Evolutionary conservation across 2,888 invertebrate species (phyloP).

Genomic region (Gonocerus acuteangulatus): DNA sequence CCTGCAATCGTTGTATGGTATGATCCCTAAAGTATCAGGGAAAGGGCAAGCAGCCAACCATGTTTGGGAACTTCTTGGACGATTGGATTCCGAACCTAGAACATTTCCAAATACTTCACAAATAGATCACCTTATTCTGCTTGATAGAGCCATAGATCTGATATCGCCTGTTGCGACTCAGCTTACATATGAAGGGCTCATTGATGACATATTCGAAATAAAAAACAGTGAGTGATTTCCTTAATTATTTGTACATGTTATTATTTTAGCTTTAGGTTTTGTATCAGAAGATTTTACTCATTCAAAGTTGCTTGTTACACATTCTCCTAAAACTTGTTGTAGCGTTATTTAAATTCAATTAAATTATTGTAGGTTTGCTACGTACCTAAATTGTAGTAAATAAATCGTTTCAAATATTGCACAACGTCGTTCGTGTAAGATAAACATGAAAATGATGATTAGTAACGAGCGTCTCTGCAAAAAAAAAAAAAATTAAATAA

Average conservation of each 20-base stretch:
- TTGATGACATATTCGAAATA: slow-evolving; percentile 90
- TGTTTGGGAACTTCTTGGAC: slow-evolving; percentile 78
- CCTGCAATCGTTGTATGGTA: slow-evolving; percentile 80
- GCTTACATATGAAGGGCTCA: slow-evolving; percentile 92
- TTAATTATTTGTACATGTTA: too few relatives aligned
- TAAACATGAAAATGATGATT: too few relatives aligned
- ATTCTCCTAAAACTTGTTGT: too few relatives aligned
- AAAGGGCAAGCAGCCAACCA: slow-evolving; percentile 82
- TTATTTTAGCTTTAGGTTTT: slow-evolving; percentile 11
- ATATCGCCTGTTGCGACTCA: slow-evolving; percentile 89
- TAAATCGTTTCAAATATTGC: too few relatives aligned
- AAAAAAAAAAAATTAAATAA: too few relatives aligned
- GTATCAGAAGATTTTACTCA: too few relatives aligned
- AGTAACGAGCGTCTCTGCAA: too few relatives aligned
- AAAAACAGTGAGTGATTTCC: slow-evolving; percentile 53
- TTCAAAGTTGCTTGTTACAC: too few relatives aligned
- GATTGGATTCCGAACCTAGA: slow-evolving; percentile 55
- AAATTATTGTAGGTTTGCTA: too few relatives aligned
- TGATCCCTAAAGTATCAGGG: slow-evolving; percentile 80
- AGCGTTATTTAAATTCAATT: too few relatives aligned
- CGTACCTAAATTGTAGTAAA: too few relatives aligned
- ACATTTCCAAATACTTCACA: slow-evolving; percentile 47
- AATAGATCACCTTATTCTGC: slow-evolving; percentile 80
- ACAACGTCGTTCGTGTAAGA: too few relatives aligned
- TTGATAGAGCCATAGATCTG: slow-evolving; percentile 87